Percentiles rank a stretch among this genome's conserved stretches.
Evolutionary conservation across 1,140 invertebrate genomes (phyloP).

Genomic region (Platorchestia sp.): DNA sequence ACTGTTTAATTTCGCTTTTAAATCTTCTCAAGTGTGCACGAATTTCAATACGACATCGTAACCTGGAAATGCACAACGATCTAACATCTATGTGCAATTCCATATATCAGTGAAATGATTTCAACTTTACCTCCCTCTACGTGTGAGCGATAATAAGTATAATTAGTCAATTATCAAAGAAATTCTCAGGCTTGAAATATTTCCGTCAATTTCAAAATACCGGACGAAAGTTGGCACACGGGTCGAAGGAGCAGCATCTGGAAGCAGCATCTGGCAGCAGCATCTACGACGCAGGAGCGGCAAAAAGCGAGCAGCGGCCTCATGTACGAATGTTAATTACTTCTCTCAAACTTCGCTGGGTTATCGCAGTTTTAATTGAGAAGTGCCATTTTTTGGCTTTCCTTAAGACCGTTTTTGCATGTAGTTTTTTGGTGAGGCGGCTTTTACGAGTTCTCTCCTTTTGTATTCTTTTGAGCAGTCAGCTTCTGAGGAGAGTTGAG

Average conservation of each 20-base stretch:
- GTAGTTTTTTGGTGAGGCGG: not conserved
- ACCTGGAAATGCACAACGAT: not conserved
- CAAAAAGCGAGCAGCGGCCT: conserved; percentile 14
- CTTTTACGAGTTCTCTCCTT: conserved; percentile 36
- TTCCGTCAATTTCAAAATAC: not conserved
- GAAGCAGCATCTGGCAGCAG: conserved; percentile 50
- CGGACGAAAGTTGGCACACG: not conserved
- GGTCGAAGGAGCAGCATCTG: not conserved
- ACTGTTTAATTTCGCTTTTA: too few relatives aligned
- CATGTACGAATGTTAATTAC: conserved; percentile 55
- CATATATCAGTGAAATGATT: not conserved
- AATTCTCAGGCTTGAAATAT: not conserved
- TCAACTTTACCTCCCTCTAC: not conserved
- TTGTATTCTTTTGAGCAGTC: conserved; percentile 48
- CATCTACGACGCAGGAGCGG: not conserved
- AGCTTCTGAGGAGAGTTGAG: not conserved
- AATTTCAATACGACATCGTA: too few relatives aligned
- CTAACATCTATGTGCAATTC: not conserved
- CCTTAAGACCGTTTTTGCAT: conserved; percentile 43
- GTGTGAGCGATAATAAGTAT: not conserved
- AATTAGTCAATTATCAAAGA: not conserved
- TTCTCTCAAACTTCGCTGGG: conserved; percentile 37
- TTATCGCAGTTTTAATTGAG: conserved; percentile 55
- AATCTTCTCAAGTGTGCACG: too few relatives aligned
- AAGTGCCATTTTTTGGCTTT: conserved; percentile 51